Conservation (phyloP, 2,797 vertebrate species). For the Aldrovandia affinis region DNA sequence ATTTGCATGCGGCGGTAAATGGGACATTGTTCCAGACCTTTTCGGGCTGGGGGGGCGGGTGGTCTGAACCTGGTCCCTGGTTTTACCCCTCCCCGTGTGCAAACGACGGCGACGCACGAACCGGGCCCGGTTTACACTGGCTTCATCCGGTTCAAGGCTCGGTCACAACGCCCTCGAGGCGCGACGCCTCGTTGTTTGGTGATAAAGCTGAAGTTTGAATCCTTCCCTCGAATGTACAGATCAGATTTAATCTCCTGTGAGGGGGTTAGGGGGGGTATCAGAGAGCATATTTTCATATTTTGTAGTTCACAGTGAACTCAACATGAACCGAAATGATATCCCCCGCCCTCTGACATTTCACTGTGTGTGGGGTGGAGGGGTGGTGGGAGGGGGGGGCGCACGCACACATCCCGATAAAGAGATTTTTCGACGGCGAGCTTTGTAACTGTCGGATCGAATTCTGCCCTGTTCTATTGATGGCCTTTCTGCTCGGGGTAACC, state of each 20-base stretch:
- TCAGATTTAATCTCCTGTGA: not conserved
- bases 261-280: not conserved
- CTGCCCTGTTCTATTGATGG: not conserved
- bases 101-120: not conserved
- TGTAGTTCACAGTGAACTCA: not conserved
- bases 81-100: not conserved
- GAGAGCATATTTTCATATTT: not conserved
- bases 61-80: not conserved
- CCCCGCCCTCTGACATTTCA: not conserved
- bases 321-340: not conserved
- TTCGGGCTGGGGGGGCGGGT: not conserved
- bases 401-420: not conserved
- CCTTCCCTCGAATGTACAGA: not conserved
- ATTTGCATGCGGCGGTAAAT: not conserved
- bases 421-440: not conserved
- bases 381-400: not conserved
- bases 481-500: not conserved
- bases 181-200: too few relatives aligned
- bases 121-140: not conserved
- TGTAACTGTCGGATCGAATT: not conserved
- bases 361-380: not conserved
- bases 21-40: not conserved
- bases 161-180: too few relatives aligned
- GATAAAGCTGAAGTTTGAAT: too few relatives aligned
- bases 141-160: too few relatives aligned